Base-by-base conservation (phyloP, 2,888 invertebrate species). In the Argyresthia goedartella region DNA sequence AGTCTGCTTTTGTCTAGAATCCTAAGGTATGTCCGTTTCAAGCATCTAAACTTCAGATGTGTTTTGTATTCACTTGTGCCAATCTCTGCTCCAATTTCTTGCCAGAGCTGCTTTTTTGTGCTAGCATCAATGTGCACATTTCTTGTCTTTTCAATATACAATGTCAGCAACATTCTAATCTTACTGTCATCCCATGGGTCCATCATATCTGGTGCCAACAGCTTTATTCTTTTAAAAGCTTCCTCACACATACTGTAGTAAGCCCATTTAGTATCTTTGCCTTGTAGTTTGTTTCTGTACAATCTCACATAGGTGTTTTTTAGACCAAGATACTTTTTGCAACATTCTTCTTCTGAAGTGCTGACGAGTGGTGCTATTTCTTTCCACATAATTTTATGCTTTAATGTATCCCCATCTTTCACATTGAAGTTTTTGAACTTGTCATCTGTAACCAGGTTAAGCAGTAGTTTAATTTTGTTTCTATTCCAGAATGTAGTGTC, bases 51-150 rank as follows among this genome's bases (percentile, higher is more conserved):
- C 54, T 85, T 86, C 51, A 84, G 81, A 52, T 84, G 84, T 54
- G 84, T 84, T 56, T 76, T 82, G 49, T 79, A 80, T 49, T 79
- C 76, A 1, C 81, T 80, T 8, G 81, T 80, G 1, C 71, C 71
- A 25, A 86, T 54, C 48, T 71, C 67, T 3, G 57, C 47, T 9
- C 82, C 82, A 49, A 86, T 84, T 25, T 81, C 80, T 56, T 65
- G 78, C 86, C 86, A 86, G n/a, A 84, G 59, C 53, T 85, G 82
- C 60, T 80, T 84, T 53, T 81, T 80, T 16, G 76, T 58, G 54
- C 66, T 25, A 25, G 25, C 2, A 25, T 25, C 25, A 25, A 25
- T 25, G 25, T 25, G 25, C 74, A 45, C 75, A 67, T 0, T 73
- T 59, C 54, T 65, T 74, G 43, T 73, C 63, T 68, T 74, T 50